Conservation (phyloP, 2,113 vertebrate genomes). For the Prolemur simus region DNA sequence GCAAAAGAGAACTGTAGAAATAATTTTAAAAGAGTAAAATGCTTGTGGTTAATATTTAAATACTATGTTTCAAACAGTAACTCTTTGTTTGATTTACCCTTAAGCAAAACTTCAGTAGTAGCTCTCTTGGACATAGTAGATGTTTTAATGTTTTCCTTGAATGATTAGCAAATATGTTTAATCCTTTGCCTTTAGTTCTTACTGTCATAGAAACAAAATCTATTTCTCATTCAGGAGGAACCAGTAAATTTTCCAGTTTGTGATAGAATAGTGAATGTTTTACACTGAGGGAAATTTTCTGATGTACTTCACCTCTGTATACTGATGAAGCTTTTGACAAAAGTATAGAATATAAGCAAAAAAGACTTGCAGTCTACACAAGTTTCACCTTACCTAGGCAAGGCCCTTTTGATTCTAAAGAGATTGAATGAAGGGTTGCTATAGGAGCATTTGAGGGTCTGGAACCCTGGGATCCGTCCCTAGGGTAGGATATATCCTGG, state of each 20-base stretch:
- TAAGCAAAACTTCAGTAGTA: constrained; percentile 34
- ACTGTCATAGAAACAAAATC: neutral
- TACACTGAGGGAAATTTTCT: neutral
- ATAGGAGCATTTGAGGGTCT: neutral
- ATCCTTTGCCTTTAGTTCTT: constrained; percentile 23
- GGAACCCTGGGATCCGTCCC: neutral
- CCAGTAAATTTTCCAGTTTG: neutral
- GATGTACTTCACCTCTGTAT: neutral
- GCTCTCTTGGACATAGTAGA: neutral
- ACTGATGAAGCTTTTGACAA: neutral
- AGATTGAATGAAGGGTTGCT: neutral
- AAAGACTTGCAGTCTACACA: neutral
- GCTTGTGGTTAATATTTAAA: constrained; percentile 58
- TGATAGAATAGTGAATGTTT: neutral
- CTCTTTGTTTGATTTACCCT: constrained; percentile 47
- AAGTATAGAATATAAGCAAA: neutral
- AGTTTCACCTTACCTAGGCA: neutral
- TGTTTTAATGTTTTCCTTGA: constrained; percentile 29
- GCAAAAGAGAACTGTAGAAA: neutral
- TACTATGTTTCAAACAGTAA: constrained; percentile 5
- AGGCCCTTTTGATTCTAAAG: neutral
- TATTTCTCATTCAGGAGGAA: neutral
- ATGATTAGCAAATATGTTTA: constrained; percentile 18
- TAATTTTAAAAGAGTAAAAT: constrained; percentile 42
- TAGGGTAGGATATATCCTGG: neutral